Evolutionary conservation across 23 tunicate species (phyloP).

Genomic region (Styela clava): DNA sequence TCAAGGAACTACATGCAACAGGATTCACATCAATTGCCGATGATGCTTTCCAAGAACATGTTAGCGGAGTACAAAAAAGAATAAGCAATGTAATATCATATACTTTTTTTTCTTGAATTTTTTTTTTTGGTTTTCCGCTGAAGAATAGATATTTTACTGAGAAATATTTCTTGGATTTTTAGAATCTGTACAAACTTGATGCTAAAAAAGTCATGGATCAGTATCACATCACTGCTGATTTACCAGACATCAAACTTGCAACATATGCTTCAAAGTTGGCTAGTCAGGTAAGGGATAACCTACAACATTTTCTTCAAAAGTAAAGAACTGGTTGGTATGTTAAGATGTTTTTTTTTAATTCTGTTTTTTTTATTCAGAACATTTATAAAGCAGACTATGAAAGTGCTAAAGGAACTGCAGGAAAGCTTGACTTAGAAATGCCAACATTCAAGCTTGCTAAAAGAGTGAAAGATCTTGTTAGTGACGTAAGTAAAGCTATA

Average conservation of each 20-base stretch:
- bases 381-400: constrained; percentile 56
- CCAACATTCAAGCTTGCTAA: constrained; percentile 60
- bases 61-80: constrained; percentile 60
- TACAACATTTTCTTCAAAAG: not conserved
- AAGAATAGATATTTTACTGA: too few relatives aligned
- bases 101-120: too few relatives aligned
- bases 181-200: constrained; percentile 96
- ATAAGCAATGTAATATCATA: constrained; percentile 80
- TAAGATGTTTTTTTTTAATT: too few relatives aligned
- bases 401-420: constrained; percentile 61
- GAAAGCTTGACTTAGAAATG: constrained; percentile 58
- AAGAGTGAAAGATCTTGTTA: constrained; percentile 41
- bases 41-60: constrained; percentile 53
- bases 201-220: constrained; percentile 83
- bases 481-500: constrained; percentile 60
- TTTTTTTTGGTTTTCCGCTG: not conserved
- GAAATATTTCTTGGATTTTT: too few relatives aligned
- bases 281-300: constrained; percentile 71
- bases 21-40: constrained; percentile 49
- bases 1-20: constrained; percentile 45
- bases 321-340: not conserved
- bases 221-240: constrained; percentile 89
- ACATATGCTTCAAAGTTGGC: constrained; percentile 42
- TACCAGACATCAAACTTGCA: constrained; percentile 85
- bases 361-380: constrained; percentile 40